Evolutionary conservation across 2,797 vertebrate species (phyloP), one percentile per base, ranked within the genome.

Genomic region (Squalus acanthias): DNA sequence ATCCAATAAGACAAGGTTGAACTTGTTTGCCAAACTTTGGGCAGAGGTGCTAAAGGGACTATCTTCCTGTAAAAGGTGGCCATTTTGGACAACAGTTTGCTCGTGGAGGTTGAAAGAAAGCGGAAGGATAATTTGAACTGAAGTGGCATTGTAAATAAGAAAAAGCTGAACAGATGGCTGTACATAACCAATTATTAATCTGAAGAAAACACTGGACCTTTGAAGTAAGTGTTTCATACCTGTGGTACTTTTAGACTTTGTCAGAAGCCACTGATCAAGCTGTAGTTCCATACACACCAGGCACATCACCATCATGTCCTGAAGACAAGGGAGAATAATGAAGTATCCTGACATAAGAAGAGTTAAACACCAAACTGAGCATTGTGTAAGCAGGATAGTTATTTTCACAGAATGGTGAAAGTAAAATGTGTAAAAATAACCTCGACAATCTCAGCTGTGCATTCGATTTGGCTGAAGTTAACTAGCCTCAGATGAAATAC

Each of bases 261-360:
- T 98, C 97, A 99, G 97, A 10, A 98, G 97, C 99, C 99, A 99
- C 96, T 99, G 99, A 96, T 99, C 99, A 97, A 99, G 97, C 96
- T 99, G 99, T 74, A 99, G 97, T 96, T 99, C 99, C 99, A 99
- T 99, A 97, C 99, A 99, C 0, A 98, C 99, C 46, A 99, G 98
- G 96, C 98, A 99, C 99, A 99, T 99, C 91, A 98, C 96, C 98
- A 99, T 98, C 98, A 99, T 99, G 96, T 99, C 99, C 99, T 99
- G 96, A 97, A 12, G 96, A 82, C 87, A 57, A 97, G 96, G 91
- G 91, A 96, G 29, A 33, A 96, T 15, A 85, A 95, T 53, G 46
- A 72, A 95, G 13, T 53, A 53, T 76, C 0, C 50, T 57, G 69
- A 72, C 6, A 6, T 39, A 76, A 70, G 10, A 46, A 63, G n/a